These are phyloP conservation scores for Pristionchus arcanus DNA, from an alignment of 2,888 invertebrate genomes.

Conservation along the genomic window DNA sequence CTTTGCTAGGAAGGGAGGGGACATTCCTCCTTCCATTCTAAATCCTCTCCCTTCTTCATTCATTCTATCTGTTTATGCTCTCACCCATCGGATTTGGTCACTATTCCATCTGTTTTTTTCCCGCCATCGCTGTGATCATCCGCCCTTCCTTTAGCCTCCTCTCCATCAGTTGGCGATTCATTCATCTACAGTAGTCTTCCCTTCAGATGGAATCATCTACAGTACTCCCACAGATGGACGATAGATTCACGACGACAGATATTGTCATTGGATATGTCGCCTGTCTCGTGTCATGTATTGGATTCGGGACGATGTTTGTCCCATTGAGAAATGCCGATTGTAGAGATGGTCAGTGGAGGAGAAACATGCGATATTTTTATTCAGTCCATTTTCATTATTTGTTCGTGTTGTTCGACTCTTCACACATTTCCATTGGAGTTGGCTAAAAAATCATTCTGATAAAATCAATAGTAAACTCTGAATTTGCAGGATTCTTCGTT, in stretches of 20 bases:
- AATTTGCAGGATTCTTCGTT: slow-evolving; percentile 71
- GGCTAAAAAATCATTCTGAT: too few species aligned
- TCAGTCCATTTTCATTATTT: not conserved
- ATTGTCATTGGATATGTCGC: slow-evolving; percentile 69
- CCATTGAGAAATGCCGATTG: slow-evolving; percentile 70
- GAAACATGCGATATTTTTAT: not conserved
- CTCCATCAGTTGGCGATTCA: slow-evolving; percentile 1
- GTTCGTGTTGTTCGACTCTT: too few species aligned
- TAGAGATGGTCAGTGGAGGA: slow-evolving; percentile 68
- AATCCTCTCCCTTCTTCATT: not conserved
- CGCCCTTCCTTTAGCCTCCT: not conserved
- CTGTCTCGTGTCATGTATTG: slow-evolving; percentile 70
- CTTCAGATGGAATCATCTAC: not conserved
- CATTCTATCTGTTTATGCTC: not conserved
- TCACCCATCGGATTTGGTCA: slow-evolving; percentile 5
- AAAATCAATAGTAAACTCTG: not conserved
- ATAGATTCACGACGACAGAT: slow-evolving; percentile 22
- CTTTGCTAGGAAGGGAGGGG: not conserved
- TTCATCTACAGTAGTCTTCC: not conserved
- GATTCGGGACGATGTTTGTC: slow-evolving; percentile 76
- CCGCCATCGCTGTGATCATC: not conserved
- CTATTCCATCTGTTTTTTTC: slow-evolving; percentile 7
- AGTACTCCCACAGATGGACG: not conserved
- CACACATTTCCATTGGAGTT: too few species aligned
- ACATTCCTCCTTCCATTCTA: not conserved